Evolutionary conservation across 2,113 vertebrate genomes (phyloP).

Genomic region (Pituophis catenifer): DNA sequence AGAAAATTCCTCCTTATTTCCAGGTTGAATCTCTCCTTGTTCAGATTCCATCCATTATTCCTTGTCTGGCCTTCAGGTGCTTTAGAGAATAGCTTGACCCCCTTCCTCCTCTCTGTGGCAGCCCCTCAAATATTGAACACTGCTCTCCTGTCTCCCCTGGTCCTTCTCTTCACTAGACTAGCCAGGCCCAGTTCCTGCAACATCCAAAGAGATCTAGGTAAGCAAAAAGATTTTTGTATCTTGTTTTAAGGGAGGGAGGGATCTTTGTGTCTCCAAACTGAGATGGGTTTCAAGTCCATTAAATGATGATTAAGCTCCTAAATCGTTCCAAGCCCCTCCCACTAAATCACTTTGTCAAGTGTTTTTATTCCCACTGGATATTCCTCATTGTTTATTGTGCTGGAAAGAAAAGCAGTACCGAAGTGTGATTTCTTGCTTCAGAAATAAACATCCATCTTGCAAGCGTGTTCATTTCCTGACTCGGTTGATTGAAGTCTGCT

Average conservation of each 20-base stretch:
- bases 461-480: background rate
- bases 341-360: background rate
- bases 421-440: background rate
- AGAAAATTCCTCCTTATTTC: no score
- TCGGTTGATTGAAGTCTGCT: accelerated
- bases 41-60: no score
- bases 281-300: background rate
- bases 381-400: background rate
- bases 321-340: no score
- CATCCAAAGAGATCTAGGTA: background rate
- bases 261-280: background rate
- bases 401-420: background rate
- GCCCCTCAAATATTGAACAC: no score
- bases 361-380: background rate
- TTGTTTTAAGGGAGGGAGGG: background rate
- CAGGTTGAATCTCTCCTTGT: no score
- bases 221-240: background rate
- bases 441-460: background rate
- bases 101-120: no score
- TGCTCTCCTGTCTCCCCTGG: no score
- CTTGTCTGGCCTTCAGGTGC: no score
- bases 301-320: background rate
- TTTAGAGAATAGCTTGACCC: no score
- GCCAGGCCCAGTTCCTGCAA: no score
- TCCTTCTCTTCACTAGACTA: no score